A percentile compares a stretch with the other conserved stretches of the same genome.
Evolutionary conservation across 2,888 invertebrate genomes (phyloP).

Genomic region (Tanaodytes sp.): DNA sequence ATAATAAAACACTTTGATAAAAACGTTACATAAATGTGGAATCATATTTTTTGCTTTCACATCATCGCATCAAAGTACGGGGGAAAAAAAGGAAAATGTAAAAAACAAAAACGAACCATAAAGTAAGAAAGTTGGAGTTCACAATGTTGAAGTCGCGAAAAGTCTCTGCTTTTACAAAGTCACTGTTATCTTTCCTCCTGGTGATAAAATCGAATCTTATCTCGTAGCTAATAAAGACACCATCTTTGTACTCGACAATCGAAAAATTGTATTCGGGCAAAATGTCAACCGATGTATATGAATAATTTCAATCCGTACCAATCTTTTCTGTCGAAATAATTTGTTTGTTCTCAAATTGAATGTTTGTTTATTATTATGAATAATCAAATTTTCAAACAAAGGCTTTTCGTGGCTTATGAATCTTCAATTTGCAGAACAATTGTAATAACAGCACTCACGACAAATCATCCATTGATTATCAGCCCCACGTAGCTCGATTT

Average conservation of each 20-base stretch:
- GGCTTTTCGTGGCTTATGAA: too few relatives aligned
- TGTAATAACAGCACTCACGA: too few relatives aligned
- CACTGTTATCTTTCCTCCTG: conserved; percentile 19
- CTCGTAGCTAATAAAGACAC: conserved; percentile 21
- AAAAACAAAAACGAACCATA: not conserved
- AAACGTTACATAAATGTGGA: conserved; percentile 19
- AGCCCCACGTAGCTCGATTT: too few relatives aligned
- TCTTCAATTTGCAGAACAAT: too few relatives aligned
- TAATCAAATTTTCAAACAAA: too few relatives aligned
- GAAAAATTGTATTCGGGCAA: too few relatives aligned
- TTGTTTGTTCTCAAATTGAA: not conserved
- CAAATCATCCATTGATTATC: too few relatives aligned
- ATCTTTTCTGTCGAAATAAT: conserved; percentile 6
- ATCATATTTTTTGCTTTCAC: conserved; percentile 5
- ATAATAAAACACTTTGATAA: conserved; percentile 10
- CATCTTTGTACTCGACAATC: conserved; percentile 21
- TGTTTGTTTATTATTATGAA: too few relatives aligned
- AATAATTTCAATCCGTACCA: too few relatives aligned
- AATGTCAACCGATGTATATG: too few relatives aligned
- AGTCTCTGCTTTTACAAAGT: conserved; percentile 40
- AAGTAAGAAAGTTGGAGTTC: conserved; percentile 14
- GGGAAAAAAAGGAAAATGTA: too few relatives aligned
- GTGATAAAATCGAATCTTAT: conserved; percentile 41
- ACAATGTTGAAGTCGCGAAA: conserved; percentile 31
- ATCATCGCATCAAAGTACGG: conserved; percentile 28